Base-by-base conservation (phyloP, 2,113 vertebrate species). In the Sebastes schlegelii region DNA sequence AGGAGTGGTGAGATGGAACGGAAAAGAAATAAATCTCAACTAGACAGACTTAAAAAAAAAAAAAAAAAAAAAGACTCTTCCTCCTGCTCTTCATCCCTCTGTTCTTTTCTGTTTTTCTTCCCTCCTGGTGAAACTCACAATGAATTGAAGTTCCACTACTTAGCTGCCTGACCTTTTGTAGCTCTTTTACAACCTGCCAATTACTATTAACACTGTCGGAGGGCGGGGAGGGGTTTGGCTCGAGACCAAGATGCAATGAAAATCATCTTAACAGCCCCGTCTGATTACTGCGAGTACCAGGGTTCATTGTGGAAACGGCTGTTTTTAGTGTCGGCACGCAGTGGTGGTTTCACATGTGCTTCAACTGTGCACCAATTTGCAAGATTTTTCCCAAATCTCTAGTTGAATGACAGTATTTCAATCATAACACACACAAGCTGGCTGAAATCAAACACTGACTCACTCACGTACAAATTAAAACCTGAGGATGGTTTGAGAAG, bases 101-200 rank as follows among this genome's bases (percentile, higher is more conserved):
- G 63, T 58, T 26, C 9, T 58, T 34, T 34, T 34, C 34, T 23
- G n/a, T 40, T 63, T 87, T 52, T 45, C 34, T 64, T 67, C 51
- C 62, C 65, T 65, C 45, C 73, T 65, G 61, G 43, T 64, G 13
- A 79, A 83, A 61, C 69, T 84, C 80, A 76, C 58, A 67, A 65
- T 60, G 26, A 79, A 66, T 45, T 78, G 52, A 86, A 75, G 69
- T 51, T 84, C 78, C 52, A 2, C 77, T 46, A 40, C 66, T 89
- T 60, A 70, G 51, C 85, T 68, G 52, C 62, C 52, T 85, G 67
- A 90, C 82, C 89, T 87, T 82, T 77, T 81, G 80, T 67, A 64
- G 72, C 73, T 77, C 80, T 77, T 91, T 89, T 82, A 87, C 89
- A 88, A 85, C 69, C 82, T 81, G 83, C 74, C 87, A 90, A 83